Evolutionary conservation across 2,797 vertebrate genomes (phyloP).

Genomic region (Podarcis siculus): DNA sequence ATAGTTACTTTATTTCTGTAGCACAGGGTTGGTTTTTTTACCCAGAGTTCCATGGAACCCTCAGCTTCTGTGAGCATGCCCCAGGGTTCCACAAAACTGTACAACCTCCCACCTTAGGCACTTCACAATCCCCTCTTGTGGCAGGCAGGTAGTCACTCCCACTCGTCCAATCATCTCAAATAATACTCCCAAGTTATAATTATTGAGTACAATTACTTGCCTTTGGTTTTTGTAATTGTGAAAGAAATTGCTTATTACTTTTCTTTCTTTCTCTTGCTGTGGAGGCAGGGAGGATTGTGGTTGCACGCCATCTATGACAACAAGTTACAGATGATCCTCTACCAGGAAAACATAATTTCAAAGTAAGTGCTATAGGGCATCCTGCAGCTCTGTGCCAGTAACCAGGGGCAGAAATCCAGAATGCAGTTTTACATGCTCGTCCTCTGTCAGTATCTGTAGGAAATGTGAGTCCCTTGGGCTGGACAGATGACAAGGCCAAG

Average conservation of each 20-base stretch:
- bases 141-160: no score
- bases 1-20: background rate
- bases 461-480: background rate
- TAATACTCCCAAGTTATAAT: background rate
- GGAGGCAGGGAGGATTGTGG: no score
- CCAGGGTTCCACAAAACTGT: no score
- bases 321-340: no score
- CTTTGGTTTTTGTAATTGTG: background rate
- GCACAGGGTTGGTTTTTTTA: background rate
- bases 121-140: background rate
- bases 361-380: no score
- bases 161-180: background rate
- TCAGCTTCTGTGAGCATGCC: background rate
- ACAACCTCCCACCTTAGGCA: no score
- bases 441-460: background rate
- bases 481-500: background rate
- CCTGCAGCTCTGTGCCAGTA: no score
- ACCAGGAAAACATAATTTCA: no score
- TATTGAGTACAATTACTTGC: background rate
- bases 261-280: no score
- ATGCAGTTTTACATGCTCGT: background rate
- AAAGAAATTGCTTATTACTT: background rate
- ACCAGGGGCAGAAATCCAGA: background rate
- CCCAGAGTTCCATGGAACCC: background rate
- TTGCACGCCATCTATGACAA: no score